Evolutionary conservation across 2,113 vertebrate species (phyloP).

Genomic region (Jacana jacana): DNA sequence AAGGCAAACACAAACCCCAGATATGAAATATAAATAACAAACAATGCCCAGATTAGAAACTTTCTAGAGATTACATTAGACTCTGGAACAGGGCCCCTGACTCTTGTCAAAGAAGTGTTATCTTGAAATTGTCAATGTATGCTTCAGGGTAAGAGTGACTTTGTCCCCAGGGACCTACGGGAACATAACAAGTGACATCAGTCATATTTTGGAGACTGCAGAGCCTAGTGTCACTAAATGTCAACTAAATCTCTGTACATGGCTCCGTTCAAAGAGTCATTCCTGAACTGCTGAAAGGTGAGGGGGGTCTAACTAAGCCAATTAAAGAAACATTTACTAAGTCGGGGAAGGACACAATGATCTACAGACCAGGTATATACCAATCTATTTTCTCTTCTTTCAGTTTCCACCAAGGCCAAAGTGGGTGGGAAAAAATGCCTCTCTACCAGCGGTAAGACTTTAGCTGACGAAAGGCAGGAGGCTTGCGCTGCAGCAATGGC

Average conservation of each 20-base stretch:
- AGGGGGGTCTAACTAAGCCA: conserved; percentile 46
- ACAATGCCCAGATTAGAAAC: conserved; percentile 33
- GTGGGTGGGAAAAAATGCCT: conserved; percentile 23
- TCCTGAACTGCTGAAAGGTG: conserved; percentile 61
- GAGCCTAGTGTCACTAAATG: conserved; percentile 36
- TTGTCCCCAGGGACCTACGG: conserved; percentile 41
- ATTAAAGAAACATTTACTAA: conserved; percentile 59
- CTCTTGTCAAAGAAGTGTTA: conserved; percentile 61
- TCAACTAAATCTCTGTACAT: conserved; percentile 54
- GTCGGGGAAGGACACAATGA: neutral
- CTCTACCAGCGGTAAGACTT: neutral
- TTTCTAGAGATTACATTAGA: conserved; percentile 30
- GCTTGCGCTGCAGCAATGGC: neutral
- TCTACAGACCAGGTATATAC: conserved; percentile 46
- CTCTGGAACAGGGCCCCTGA: conserved; percentile 10
- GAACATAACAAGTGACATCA: conserved; percentile 58
- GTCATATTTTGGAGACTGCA: conserved; percentile 52
- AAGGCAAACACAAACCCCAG: neutral
- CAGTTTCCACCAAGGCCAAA: conserved; percentile 5
- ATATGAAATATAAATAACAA: conserved; percentile 54
- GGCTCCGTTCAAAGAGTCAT: conserved; percentile 55
- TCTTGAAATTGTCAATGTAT: conserved; percentile 67
- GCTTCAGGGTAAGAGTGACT: conserved; percentile 51
- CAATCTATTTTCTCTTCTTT: conserved; percentile 43
- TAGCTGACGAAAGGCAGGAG: conserved; percentile 57